Evolutionary conservation across 2,888 invertebrate genomes (phyloP), one percentile per base, ranked within the genome.

Genomic region (Drosophila testacea): DNA sequence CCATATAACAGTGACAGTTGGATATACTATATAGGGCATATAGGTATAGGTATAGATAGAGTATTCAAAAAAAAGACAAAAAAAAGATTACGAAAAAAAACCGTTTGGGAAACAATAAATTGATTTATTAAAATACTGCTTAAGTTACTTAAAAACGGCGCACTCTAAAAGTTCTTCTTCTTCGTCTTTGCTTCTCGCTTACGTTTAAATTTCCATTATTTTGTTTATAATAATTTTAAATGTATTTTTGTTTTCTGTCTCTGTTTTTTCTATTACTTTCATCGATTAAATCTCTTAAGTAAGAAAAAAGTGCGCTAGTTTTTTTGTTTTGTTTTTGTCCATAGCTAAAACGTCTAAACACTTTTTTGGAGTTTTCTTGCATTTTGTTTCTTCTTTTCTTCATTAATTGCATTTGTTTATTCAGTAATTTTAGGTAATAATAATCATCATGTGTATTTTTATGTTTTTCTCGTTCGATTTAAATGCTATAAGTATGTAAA

Each of bases 401-500:
- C 39, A 61, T 72, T 68, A 78, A 84, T 81, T 81, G 79, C 77
- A 59, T 32, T 83, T 77, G 34, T 70, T 61, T 69, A 68, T 60
- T 79, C 28, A 54, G 50, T 76, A 67, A 56, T 65, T 62, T 55
- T 77, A 52, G 41, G 38, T 63, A 42, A 46, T 67, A 66, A 60
- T 69, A 55, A 67, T 80, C 13, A 47, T 74, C 57, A 27, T 32
- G 52, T 39, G 36, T 46, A 51, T 34, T 28, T 13, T 39, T 59
- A 16, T 36, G 32, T 55, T n/a, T 22, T 54, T 73, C 34, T 52
- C 48, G 44, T 72, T 65, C 42, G 41, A 72, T 61, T 78, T 83
- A 69, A 83, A 73, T 78, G 74, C 84, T 81, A 78, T 71, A 81
- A 81, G 84, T 89, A 63, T 73, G 65, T 67, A 71, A 73, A 80